Percentiles rank a stretch among this genome's conserved stretches.
Evolutionary conservation across 2,888 invertebrate genomes (phyloP).

Genomic region (Melieria omissa): DNA sequence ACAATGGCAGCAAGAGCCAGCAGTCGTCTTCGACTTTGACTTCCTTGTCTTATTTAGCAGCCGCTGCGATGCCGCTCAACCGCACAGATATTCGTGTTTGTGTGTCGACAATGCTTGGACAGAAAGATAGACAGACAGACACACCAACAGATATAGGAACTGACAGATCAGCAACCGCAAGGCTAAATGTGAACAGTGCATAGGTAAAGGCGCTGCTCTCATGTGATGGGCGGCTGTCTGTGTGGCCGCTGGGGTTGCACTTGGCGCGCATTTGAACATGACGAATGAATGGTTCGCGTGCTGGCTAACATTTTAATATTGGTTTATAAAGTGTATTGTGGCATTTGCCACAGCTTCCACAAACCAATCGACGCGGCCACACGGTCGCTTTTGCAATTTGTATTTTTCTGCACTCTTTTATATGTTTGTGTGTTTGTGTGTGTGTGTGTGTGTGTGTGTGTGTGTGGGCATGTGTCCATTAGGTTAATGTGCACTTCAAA

Average conservation of each 20-base stretch:
- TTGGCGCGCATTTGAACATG: slow-evolving; percentile 18
- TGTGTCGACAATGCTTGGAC: neutral
- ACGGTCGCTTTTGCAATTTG: neutral
- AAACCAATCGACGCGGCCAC: slow-evolving; percentile 2
- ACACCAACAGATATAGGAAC: neutral
- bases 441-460: neutral
- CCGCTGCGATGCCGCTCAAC: no score
- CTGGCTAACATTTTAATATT: slow-evolving; percentile 37
- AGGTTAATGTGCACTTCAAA: slow-evolving; percentile 65
- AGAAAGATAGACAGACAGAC: neutral
- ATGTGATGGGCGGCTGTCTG: slow-evolving; percentile 11
- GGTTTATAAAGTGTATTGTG: slow-evolving; percentile 28
- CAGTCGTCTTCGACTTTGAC: neutral
- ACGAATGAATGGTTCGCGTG: slow-evolving; percentile 20
- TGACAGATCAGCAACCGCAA: slow-evolving; percentile 19
- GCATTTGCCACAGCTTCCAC: neutral
- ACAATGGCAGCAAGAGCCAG: neutral
- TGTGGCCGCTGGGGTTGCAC: neutral
- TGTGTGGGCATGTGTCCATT: slow-evolving; percentile 55
- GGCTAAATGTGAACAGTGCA: slow-evolving; percentile 22
- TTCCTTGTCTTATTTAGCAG: neutral
- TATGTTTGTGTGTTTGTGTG: slow-evolving; percentile 16
- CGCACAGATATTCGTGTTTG: neutral
- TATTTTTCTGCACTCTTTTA: slow-evolving; percentile 2
- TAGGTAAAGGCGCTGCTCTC: neutral